Percentiles rank a stretch among this genome's conserved stretches.
phyloP scores from a whole-genome alignment of 2,797 vertebrate genomes.

The Graptemys geographica region DNA sequence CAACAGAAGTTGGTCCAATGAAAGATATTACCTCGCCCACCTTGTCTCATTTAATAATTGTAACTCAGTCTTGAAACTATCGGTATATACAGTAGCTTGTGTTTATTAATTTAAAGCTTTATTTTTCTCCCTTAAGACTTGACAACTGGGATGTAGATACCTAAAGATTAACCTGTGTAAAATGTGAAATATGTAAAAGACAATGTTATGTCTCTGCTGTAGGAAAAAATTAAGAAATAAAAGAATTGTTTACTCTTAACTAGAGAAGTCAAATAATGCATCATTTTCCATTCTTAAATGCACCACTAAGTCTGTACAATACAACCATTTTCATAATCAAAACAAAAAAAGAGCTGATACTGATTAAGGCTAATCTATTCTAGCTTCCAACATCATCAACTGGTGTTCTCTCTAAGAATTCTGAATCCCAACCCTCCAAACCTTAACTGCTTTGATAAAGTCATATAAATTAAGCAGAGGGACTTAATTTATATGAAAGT shows the following conservation, averaged over 20 bases:
- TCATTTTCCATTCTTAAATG: slow-evolving; percentile 19
- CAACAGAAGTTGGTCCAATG: not conserved
- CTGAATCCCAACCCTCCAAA: not conserved
- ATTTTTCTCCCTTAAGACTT: slow-evolving; percentile 38
- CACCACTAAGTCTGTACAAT: not conserved
- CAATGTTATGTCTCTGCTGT: not conserved
- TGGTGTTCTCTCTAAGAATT: slow-evolving; percentile 29
- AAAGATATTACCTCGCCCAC: not conserved
- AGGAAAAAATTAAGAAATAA: slow-evolving; percentile 14
- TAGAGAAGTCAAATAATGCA: not conserved
- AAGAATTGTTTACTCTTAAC: slow-evolving; percentile 5
- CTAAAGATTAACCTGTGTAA: slow-evolving; percentile 21
- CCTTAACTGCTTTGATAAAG: slow-evolving; percentile 14
- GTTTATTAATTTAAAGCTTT: slow-evolving; percentile 35
- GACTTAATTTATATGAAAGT: not conserved
- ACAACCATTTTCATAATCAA: not conserved
- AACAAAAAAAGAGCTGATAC: not conserved
- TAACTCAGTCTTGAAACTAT: slow-evolving; percentile 36
- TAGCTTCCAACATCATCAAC: not conserved
- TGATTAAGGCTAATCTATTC: not conserved
- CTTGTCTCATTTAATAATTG: not conserved
- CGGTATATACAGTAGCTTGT: not conserved
- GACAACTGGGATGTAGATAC: slow-evolving; percentile 18
- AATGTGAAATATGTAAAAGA: not conserved
- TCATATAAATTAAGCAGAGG: slow-evolving; percentile 5